Evolutionary conservation across 2,113 vertebrate species (phyloP).

Genomic region (Morone chrysops): DNA sequence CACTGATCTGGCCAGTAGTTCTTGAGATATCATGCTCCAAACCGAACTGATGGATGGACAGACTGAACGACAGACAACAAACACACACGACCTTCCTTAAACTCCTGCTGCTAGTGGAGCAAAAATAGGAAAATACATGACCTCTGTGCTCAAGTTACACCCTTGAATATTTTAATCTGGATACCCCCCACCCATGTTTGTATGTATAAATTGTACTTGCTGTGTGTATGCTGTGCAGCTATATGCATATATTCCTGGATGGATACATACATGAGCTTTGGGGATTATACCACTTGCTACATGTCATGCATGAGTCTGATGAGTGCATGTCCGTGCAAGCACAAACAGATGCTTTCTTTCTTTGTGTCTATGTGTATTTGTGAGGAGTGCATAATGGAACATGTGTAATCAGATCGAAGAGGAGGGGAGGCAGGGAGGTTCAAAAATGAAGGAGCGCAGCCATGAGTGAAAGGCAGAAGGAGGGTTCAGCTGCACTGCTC

Average conservation of each 20-base stretch:
- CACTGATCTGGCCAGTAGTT: background rate
- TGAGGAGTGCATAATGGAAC: background rate
- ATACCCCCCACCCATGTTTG: background rate
- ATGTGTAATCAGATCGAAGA: slow-evolving; percentile 8
- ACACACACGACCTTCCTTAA: background rate
- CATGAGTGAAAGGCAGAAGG: slow-evolving; percentile 34
- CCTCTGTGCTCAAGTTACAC: background rate
- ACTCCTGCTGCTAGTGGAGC: background rate
- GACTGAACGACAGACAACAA: background rate
- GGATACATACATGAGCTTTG: slow-evolving; percentile 9
- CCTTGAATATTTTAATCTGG: background rate
- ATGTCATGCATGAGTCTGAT: background rate
- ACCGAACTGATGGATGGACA: background rate
- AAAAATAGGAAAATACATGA: background rate
- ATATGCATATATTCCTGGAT: background rate
- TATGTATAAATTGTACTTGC: background rate
- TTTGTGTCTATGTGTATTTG: slow-evolving; percentile 6
- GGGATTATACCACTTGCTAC: slow-evolving; percentile 20
- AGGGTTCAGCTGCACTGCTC: slow-evolving; percentile 4
- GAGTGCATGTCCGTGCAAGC: slow-evolving; percentile 24
- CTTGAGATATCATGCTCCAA: too few species aligned
- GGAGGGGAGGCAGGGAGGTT: background rate
- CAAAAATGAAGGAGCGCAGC: slow-evolving; percentile 9
- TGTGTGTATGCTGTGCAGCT: slow-evolving; percentile 4
- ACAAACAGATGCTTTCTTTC: slow-evolving; percentile 41